Evolutionary conservation across 2,113 vertebrate species (phyloP), one percentile per base, ranked within the genome.

Genomic region (Mesembrinibis cayennensis): DNA sequence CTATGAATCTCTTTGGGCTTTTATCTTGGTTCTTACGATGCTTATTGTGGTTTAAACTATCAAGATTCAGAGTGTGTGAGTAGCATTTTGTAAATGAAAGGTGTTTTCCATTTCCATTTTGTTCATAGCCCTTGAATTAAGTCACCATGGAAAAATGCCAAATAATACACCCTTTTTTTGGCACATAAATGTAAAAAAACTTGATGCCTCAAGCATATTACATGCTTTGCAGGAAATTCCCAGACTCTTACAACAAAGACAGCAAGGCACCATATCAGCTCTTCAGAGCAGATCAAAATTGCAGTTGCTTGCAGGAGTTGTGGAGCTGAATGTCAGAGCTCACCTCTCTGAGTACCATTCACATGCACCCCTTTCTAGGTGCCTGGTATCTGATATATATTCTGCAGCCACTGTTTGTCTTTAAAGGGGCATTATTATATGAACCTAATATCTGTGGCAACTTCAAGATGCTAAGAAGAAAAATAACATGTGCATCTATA

Each of bases 211-310:
- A 86, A 97, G 96, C 96, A 84, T 95, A 92, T 95, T 96, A 92
- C 58, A 91, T 84, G 78, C 95, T 96, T 95, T 92, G 86, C 88
- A 97, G 97, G 96, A 97, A 98, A 97, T 97, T 97, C 96, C 96
- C 95, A 95, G 95, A 81, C 87, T 96, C 89, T 96, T 96, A 94
- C 82, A 97, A 92, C 89, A 97, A 95, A 96, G 93, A 86, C 80
- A 96, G 91, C 58, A 85, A 95, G 96, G 96, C 95, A 94, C 89
- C 6, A 1, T 81, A 81, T 95, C 71, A 2, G 69, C 80, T 94
- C 66, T 92, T 94, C 85, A 67, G 73, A 96, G 44, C 47, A 89
- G 91, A 95, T 92, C 44, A 92, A 84, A 92, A 95, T 78, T 96
- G 52, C 58, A 58, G 92, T 91, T 92, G 45, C 87, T 96, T 90